Percentiles rank a stretch among this genome's conserved stretches.
phyloP scores from a whole-genome alignment of 2,113 vertebrate genomes.

The Laterallus jamaicensis region DNA sequence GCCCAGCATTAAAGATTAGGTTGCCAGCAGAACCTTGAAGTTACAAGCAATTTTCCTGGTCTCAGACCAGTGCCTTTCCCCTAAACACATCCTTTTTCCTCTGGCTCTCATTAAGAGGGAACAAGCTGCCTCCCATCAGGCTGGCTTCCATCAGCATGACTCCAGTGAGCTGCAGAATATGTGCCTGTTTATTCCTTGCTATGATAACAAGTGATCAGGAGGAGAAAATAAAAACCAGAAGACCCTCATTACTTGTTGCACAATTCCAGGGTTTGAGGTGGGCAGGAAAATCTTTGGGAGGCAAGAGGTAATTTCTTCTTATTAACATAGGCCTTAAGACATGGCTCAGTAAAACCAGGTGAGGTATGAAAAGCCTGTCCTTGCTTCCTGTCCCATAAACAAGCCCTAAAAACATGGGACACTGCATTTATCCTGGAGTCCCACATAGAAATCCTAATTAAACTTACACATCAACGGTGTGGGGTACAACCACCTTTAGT shows the following conservation, averaged over 20 bases:
- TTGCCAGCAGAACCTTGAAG: not conserved
- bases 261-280: not conserved
- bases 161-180: not conserved
- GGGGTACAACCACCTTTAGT: not conserved
- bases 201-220: not conserved
- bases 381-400: not conserved
- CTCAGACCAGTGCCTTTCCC: not conserved
- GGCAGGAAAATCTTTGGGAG: not conserved
- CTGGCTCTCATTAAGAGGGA: not conserved
- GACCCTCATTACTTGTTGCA: not conserved
- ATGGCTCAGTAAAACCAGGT: not conserved
- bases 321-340: not conserved
- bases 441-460: not conserved
- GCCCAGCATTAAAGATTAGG: not conserved
- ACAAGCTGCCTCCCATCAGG: not conserved
- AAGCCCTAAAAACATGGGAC: not conserved
- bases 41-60: constrained; percentile 4
- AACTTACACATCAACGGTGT: not conserved
- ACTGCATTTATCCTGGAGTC: not conserved
- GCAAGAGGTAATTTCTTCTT: not conserved
- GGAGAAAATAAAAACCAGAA: not conserved
- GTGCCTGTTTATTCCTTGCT: not conserved
- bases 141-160: not conserved
- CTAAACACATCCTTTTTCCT: not conserved
- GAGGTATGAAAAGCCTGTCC: not conserved